Conservation (phyloP, 1,140 invertebrate genomes). For the Melipona quadrifasciata region DNA sequence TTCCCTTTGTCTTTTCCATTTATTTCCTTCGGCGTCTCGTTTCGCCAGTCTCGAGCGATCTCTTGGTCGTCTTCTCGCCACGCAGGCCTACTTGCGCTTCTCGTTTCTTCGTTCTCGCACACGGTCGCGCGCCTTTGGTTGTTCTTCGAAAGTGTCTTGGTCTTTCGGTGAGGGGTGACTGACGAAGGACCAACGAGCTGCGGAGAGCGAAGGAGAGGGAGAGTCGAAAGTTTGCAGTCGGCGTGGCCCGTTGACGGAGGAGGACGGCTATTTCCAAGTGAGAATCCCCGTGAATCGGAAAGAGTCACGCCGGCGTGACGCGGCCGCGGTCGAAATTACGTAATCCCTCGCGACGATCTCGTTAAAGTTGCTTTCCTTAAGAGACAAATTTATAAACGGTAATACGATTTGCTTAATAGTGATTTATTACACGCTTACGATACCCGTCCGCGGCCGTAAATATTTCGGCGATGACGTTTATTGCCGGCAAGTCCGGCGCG, state of each 20-base stretch:
- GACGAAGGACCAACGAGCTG: slow-evolving; percentile 6
- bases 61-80: not conserved
- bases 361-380: slow-evolving; percentile 60
- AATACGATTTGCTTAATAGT: slow-evolving; percentile 69
- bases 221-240: slow-evolving; percentile 14
- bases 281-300: slow-evolving; percentile 14
- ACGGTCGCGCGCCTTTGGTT: not conserved
- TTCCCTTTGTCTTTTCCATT: slow-evolving; percentile 3
- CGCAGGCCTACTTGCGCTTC: not conserved
- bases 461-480: slow-evolving; percentile 56
- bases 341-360: slow-evolving; percentile 63
- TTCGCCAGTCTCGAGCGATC: not conserved
- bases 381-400: slow-evolving; percentile 61
- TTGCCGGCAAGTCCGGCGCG: slow-evolving; percentile 20
- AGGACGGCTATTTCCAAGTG: slow-evolving; percentile 31
- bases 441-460: slow-evolving; percentile 52
- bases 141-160: not conserved
- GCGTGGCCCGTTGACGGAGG: slow-evolving; percentile 34
- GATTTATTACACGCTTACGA: slow-evolving; percentile 59
- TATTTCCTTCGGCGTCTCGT: not conserved
- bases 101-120: not conserved
- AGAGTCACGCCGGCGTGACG: not conserved
- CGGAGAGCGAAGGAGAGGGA: not conserved
- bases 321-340: slow-evolving; percentile 44
- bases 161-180: not conserved